Conservation (phyloP, 2,888 invertebrate species). For the Gortyna flavago region DNA sequence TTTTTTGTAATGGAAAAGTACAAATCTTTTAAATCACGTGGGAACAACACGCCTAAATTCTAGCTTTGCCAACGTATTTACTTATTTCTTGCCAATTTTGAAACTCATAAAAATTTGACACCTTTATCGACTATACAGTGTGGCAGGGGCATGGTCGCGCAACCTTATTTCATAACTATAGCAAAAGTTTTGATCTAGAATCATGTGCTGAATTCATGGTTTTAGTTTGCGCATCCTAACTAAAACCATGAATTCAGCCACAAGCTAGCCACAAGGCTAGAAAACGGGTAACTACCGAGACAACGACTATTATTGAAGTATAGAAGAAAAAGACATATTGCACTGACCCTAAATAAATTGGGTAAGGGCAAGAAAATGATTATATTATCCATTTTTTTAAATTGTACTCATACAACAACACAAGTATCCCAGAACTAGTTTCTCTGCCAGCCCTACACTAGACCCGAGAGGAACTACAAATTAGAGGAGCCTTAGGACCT, state of each 20-base stretch:
- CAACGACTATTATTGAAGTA: not conserved
- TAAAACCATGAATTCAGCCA: too few species aligned
- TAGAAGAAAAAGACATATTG: not conserved
- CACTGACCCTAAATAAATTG: not conserved
- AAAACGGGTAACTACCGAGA: not conserved
- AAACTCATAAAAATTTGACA: too few species aligned
- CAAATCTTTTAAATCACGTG: not conserved
- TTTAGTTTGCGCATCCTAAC: not conserved
- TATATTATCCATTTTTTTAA: not conserved
- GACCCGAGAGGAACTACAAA: conserved; percentile 60
- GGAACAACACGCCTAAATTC: not conserved
- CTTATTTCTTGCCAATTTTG: not conserved
- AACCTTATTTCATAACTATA: not conserved
- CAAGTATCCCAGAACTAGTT: not conserved
- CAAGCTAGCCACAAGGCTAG: too few species aligned
- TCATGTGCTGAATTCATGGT: not conserved
- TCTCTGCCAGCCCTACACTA: conserved; percentile 44
- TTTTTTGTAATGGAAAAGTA: not conserved
- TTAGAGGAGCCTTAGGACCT: conserved; percentile 58
- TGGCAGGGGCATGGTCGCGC: not conserved
- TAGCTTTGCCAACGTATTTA: not conserved
- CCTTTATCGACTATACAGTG: not conserved
- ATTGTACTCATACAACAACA: not conserved
- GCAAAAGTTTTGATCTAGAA: not conserved
- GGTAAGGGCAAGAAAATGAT: not conserved